Conservation (phyloP, 2,113 vertebrate genomes). For the Barbus barbus region DNA sequence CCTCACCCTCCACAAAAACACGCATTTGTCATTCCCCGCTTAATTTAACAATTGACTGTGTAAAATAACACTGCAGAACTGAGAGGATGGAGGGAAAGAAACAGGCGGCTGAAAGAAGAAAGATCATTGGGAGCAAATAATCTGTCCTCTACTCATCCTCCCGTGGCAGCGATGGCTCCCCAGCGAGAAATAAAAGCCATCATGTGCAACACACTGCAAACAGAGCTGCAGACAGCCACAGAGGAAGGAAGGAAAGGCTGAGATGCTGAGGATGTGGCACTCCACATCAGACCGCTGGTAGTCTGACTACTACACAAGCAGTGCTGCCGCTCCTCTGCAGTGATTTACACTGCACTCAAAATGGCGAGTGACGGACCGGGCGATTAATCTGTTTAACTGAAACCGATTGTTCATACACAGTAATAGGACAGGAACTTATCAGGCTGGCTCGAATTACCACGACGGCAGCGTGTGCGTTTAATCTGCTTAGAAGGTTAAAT, state of each 20-base stretch:
- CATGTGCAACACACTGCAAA: conserved; percentile 47
- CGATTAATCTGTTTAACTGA: conserved; percentile 57
- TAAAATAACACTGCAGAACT: conserved; percentile 43
- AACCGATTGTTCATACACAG: conserved; percentile 56
- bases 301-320: conserved; percentile 12
- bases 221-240: conserved; percentile 23
- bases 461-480: conserved; percentile 27
- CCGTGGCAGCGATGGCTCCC: conserved; percentile 44
- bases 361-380: conserved; percentile 49
- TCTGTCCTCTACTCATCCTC: conserved; percentile 52
- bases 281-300: neutral
- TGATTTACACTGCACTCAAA: conserved; percentile 52
- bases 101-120: conserved; percentile 27
- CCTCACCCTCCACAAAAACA: conserved; percentile 13
- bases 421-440: conserved; percentile 56
- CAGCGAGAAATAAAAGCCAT: conserved; percentile 50
- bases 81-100: conserved; percentile 23
- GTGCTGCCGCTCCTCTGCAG: conserved; percentile 25
- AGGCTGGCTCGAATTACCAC: conserved; percentile 47
- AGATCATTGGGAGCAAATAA: conserved; percentile 46
- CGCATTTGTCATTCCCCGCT: conserved; percentile 45
- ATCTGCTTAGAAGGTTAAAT: conserved; percentile 53
- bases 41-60: conserved; percentile 52
- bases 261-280: conserved; percentile 27
- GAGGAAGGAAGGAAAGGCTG: conserved; percentile 9